Evolutionary conservation across 2,797 vertebrate genomes (phyloP).

Genomic region (Coreius guichenoti): DNA sequence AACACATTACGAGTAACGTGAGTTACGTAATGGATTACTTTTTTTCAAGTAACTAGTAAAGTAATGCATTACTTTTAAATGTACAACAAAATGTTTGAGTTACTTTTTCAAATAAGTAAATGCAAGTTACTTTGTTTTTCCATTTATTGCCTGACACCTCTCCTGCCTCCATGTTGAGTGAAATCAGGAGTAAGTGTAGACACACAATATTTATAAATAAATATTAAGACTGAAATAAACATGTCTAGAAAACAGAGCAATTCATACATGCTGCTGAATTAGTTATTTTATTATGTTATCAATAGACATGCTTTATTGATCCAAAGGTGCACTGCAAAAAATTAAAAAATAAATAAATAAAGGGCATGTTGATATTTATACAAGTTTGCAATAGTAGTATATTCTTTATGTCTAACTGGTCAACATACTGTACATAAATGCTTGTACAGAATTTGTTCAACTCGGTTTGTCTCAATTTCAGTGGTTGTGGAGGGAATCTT

Average conservation of each 20-base stretch:
- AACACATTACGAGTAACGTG: too few relatives aligned
- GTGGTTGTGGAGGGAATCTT: not conserved
- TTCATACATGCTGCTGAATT: not conserved
- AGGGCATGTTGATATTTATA: not conserved
- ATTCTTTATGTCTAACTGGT: not conserved
- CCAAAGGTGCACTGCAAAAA: not conserved
- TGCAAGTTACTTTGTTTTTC: too few relatives aligned
- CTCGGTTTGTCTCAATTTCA: not conserved
- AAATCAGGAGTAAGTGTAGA: too few relatives aligned
- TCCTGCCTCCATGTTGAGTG: too few relatives aligned
- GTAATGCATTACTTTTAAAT: too few relatives aligned
- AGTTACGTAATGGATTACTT: too few relatives aligned
- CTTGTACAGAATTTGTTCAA: not conserved
- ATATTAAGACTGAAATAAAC: slow-evolving; percentile 8
- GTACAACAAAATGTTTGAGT: not conserved
- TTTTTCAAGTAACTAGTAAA: too few relatives aligned
- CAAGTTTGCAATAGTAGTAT: not conserved
- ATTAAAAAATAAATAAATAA: fast-evolving
- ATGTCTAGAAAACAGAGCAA: not conserved
- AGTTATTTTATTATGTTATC: not conserved
- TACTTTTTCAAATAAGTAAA: not conserved
- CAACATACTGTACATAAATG: slow-evolving; percentile 9
- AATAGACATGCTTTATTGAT: not conserved
- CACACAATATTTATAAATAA: not conserved
- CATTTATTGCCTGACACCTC: too few relatives aligned